Evolutionary conservation across 2,113 vertebrate genomes (phyloP).

Genomic region (Clinocottus analis): DNA sequence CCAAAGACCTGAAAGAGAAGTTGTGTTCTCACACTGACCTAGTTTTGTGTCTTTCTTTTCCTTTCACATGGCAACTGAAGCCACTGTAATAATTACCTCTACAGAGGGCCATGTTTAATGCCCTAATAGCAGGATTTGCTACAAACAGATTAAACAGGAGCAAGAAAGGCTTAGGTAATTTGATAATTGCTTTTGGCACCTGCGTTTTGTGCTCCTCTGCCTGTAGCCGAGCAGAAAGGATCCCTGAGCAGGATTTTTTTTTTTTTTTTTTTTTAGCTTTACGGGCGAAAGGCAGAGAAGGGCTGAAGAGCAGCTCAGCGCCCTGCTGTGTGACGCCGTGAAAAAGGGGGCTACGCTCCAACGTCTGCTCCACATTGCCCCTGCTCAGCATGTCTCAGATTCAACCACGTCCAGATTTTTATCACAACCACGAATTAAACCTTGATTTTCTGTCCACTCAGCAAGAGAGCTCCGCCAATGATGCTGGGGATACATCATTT

Average conservation of each 20-base stretch:
- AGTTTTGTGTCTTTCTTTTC: constrained; percentile 64
- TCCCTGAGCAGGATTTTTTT: constrained; percentile 68
- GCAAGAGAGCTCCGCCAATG: constrained; percentile 68
- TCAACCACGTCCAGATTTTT: constrained; percentile 77
- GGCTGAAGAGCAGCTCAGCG: constrained; percentile 40
- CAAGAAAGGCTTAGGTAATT: constrained; percentile 74
- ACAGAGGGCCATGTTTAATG: constrained; percentile 68
- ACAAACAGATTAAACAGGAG: constrained; percentile 78
- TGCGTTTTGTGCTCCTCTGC: constrained; percentile 69
- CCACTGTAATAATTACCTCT: constrained; percentile 75
- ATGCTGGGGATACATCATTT: constrained; percentile 63
- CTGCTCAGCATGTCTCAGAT: constrained; percentile 76
- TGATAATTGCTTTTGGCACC: constrained; percentile 79
- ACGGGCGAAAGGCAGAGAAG: constrained; percentile 24
- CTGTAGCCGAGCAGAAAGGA: constrained; percentile 64
- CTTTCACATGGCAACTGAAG: constrained; percentile 63
- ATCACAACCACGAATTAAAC: constrained; percentile 80
- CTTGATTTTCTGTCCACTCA: constrained; percentile 82
- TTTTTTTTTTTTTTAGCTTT: constrained; percentile 9
- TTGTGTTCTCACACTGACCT: constrained; percentile 65
- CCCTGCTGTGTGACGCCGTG: constrained; percentile 53
- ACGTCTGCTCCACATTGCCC: constrained; percentile 64
- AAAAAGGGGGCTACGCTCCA: constrained; percentile 48
- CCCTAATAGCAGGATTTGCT: constrained; percentile 74
- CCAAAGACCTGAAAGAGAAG: constrained; percentile 11